Evolutionary conservation across 2,888 invertebrate genomes (phyloP), one percentile per base, ranked within the genome.

Genomic region (Eupsilia transversa): DNA sequence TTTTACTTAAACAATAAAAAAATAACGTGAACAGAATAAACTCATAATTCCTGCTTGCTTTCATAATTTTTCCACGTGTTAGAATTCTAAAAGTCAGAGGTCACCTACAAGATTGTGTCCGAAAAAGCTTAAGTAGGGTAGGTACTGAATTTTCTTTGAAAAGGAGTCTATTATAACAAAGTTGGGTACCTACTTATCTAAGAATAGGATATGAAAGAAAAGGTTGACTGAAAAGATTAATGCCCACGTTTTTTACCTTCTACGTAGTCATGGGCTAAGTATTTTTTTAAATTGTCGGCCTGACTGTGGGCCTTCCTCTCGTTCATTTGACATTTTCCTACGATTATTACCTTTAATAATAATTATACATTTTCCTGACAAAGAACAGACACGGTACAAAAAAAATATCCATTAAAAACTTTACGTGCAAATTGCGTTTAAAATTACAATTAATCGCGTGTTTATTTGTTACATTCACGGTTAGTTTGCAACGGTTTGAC

Each of bases 401-500:
- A 56, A 30, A 66, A 46, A 70, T 4, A 20, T 0, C 20, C 6
- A 46, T 57, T 54, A 57, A 63, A 56, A 72, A 23, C 57, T 30
- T 61, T 35, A 35, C 52, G 46, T 35, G 65, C 56, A 67, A 79
- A 74, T 70, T 43, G 61, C 74, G 72, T 69, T 43, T 60, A 59
- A 38, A 85, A 80, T 80, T 61, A 61, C 56, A 64, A 79, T 74
- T 74, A 57, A 60, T 59, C 35, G 73, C 72, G 5, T 57, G 30
- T 68, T 70, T 72, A 52, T 59, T 67, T 65, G 49, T 69, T 68
- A 57, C 57, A 57, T 69, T 67, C 66, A 69, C 59, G 77, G 75
- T 72, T 23, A 38, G 33, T 85, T 85, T 43, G 77, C 43, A n/a
- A 85, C 54, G 72, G 81, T 57, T 65, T 56, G 49, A 27, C 35